phyloP scores from a whole-genome alignment of 2,113 vertebrate genomes.

The Oceanites oceanicus region DNA sequence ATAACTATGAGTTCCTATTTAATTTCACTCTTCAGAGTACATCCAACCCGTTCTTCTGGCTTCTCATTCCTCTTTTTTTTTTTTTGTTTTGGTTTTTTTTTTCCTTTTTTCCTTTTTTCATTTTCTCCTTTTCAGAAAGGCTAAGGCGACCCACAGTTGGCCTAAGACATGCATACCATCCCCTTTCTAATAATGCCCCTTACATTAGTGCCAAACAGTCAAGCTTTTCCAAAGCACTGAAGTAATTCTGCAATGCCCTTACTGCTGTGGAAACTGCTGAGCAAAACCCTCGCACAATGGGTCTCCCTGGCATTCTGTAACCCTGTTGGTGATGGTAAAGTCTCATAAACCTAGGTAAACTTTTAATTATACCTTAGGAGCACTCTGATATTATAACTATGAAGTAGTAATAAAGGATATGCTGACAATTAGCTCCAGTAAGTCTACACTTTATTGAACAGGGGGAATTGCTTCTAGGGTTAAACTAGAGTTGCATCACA shows the following conservation, averaged over 20 bases:
- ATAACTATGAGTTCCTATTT: not conserved
- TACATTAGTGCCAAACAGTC: constrained; percentile 48
- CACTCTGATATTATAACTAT: constrained; percentile 62
- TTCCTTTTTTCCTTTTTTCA: too few relatives aligned
- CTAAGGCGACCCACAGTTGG: not conserved
- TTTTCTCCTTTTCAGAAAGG: not conserved
- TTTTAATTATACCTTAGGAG: constrained; percentile 76
- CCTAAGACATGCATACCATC: not conserved
- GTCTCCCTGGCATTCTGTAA: constrained; percentile 73
- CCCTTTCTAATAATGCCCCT: constrained; percentile 65
- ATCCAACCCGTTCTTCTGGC: not conserved
- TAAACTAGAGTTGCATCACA: not conserved
- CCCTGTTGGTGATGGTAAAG: constrained; percentile 77
- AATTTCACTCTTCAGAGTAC: not conserved
- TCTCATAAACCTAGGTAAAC: constrained; percentile 77
- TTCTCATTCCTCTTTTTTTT: not conserved
- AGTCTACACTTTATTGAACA: constrained; percentile 49
- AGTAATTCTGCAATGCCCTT: constrained; percentile 68
- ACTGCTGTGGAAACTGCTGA: constrained; percentile 74
- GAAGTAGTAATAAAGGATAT: constrained; percentile 72
- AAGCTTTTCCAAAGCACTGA: constrained; percentile 56
- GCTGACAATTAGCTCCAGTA: constrained; percentile 67
- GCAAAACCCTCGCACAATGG: constrained; percentile 68
- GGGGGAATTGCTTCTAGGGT: constrained; percentile 11
- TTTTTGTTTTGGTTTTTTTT: too few relatives aligned